Percentiles rank a stretch among this genome's conserved stretches.
phyloP scores from a whole-genome alignment of 2,113 vertebrate species.

The Eidolon helvum region DNA sequence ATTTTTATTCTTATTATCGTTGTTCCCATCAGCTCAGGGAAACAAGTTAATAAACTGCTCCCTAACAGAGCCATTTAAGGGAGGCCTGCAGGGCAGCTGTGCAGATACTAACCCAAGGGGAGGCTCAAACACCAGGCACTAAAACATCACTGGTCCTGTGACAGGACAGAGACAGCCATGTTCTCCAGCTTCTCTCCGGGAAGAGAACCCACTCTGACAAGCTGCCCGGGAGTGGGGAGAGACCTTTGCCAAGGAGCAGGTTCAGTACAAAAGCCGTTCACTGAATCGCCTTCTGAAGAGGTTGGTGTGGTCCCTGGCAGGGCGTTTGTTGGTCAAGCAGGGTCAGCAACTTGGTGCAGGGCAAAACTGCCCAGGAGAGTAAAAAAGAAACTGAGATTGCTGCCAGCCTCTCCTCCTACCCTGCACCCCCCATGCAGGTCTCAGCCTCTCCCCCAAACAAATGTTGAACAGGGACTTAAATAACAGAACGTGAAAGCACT shows the following conservation, averaged over 20 bases:
- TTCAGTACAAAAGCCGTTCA: neutral
- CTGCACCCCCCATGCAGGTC: neutral
- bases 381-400: neutral
- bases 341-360: neutral
- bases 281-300: neutral
- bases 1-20: neutral
- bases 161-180: too few relatives aligned
- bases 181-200: neutral
- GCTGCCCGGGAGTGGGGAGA: neutral
- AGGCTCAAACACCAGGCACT: neutral
- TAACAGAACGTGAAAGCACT: too few relatives aligned
- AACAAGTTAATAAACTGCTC: neutral
- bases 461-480: neutral
- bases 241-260: rapidly evolving
- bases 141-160: neutral
- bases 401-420: neutral
- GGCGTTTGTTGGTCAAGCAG: neutral
- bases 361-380: neutral
- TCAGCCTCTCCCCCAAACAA: neutral
- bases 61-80: neutral
- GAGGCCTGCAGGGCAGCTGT: neutral
- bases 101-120: neutral
- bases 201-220: neutral
- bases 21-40: neutral
- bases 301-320: neutral